A percentile compares a stretch with the other conserved stretches of the same genome.
Conservation (phyloP, 2,888 invertebrate genomes). For the Archips crataeganus region DNA sequence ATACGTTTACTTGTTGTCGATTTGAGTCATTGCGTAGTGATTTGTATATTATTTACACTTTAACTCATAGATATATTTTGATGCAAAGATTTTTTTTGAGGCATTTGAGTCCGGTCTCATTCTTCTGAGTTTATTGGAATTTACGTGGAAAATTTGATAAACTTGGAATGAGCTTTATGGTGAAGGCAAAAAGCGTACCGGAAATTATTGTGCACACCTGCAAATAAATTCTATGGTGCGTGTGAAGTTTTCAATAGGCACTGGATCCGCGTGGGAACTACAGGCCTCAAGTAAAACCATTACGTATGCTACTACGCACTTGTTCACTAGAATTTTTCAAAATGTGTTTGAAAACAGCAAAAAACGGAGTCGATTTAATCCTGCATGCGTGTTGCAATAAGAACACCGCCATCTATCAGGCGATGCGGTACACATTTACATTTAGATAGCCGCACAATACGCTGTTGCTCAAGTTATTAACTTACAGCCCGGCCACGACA, state of each 20-base stretch:
- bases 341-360: slow-evolving; percentile 6
- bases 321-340: neutral
- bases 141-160: too few relatives aligned
- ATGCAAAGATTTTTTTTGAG: too few relatives aligned
- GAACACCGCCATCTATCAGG: slow-evolving; percentile 41
- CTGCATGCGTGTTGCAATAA: slow-evolving; percentile 27
- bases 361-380: slow-evolving; percentile 30
- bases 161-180: too few relatives aligned
- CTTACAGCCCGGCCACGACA: neutral
- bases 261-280: too few relatives aligned
- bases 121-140: too few relatives aligned
- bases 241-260: too few relatives aligned
- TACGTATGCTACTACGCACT: too few relatives aligned
- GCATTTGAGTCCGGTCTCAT: too few relatives aligned
- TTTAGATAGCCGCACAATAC: slow-evolving; percentile 32
- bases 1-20: neutral
- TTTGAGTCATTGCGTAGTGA: neutral
- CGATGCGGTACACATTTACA: slow-evolving; percentile 34
- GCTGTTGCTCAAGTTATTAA: slow-evolving; percentile 20
- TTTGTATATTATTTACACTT: neutral
- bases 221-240: too few relatives aligned
- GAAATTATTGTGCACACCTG: too few relatives aligned
- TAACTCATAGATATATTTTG: neutral
- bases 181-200: too few relatives aligned
- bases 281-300: too few relatives aligned